Evolutionary conservation across 2,113 vertebrate species (phyloP), one percentile per base, ranked within the genome.

Genomic region (Epinephelus lanceolatus): DNA sequence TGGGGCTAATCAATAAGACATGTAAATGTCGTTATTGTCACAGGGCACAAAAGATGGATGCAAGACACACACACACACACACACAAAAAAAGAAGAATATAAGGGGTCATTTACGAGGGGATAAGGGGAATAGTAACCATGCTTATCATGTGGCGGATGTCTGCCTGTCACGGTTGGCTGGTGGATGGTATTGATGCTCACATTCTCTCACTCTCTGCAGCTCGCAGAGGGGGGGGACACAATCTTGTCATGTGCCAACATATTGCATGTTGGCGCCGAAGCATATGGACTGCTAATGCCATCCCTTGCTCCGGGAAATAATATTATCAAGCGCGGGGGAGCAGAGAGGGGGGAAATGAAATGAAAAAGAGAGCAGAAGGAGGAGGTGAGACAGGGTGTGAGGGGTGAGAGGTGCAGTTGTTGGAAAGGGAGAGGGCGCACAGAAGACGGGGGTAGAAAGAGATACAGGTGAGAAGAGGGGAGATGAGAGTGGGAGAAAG

Each of bases 241-340:
- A 91, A 83, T 91, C 77, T 85, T 86, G 90, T 89, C 85, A 84
- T 71, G 82, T 86, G 89, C 83, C 85, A 80, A 73, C 87, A 88
- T 80, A 87, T 81, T 76, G 88, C 88, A 87, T 80, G 84, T 83
- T 71, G 79, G 61, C 62, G 80, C 73, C 1, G 74, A 68, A 88
- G 84, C 87, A 88, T 84, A 86, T 83, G 67, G 84, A 88, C 72
- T 60, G 80, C 80, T 85, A 90, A 88, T 87, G 84, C 65, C 85
- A 66, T 83, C 52, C 65, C 13, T 73, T 76, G 87, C 88, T 85
- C 30, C 27, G 2, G 82, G 87, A 90, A 89, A 88, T 83, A 73
- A 82, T 86, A 86, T 80, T 81, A 86, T 80, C 9, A 2, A 75
- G 63, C 4, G 6, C 15, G 57, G 40, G 1, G 4, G 18, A 5